Conservation (phyloP, 2,888 invertebrate species). For the Gordius sp. region DNA sequence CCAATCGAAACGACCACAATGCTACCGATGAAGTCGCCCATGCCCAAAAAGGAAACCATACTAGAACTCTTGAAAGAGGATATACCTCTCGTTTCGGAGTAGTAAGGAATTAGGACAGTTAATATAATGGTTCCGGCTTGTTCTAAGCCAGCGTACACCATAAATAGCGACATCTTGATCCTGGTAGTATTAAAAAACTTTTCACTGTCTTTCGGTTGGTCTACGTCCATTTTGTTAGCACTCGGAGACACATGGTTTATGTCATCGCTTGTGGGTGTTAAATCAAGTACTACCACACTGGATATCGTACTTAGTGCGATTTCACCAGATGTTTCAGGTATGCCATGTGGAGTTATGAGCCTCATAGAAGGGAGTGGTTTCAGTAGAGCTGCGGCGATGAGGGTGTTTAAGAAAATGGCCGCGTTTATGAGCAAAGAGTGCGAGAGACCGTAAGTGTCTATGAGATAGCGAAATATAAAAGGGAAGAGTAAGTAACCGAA, state of each 20-base stretch:
- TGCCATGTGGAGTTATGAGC: too few relatives aligned
- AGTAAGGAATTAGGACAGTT: not conserved
- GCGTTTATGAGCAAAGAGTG: not conserved
- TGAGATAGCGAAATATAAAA: not conserved
- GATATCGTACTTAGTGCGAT: too few relatives aligned
- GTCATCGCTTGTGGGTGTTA: too few relatives aligned
- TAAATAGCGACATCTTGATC: not conserved
- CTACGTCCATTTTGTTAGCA: too few relatives aligned
- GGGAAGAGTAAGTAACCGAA: slow-evolving; percentile 5
- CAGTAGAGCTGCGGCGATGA: not conserved
- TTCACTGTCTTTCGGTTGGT: too few relatives aligned
- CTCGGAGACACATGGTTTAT: too few relatives aligned
- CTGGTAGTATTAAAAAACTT: too few relatives aligned
- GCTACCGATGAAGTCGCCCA: slow-evolving; percentile 8
- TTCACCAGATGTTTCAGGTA: too few relatives aligned
- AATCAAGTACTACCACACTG: too few relatives aligned
- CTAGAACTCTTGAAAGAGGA: not conserved
- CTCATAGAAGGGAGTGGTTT: not conserved
- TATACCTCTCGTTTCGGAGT: not conserved
- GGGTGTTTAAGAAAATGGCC: slow-evolving; percentile 1
- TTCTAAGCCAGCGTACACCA: not conserved
- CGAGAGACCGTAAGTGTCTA: not conserved
- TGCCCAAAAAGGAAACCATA: not conserved
- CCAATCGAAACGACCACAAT: not conserved
- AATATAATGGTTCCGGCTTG: slow-evolving; percentile 10